These are phyloP conservation scores for Drosophila cardini DNA, from an alignment of 1,140 invertebrate genomes.

Conservation along the genomic window DNA sequence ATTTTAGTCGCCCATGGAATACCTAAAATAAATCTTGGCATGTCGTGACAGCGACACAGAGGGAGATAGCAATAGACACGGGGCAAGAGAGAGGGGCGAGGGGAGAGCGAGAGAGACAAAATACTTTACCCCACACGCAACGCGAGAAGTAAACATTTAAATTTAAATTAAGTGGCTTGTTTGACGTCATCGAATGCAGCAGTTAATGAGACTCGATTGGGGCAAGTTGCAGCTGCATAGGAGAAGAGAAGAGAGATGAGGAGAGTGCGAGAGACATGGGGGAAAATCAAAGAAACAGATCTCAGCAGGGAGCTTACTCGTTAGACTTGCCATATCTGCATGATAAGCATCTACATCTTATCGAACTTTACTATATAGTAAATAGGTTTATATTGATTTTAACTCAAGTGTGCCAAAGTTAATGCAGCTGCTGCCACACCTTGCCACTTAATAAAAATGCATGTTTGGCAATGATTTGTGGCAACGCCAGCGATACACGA, in stretches of 20 bases:
- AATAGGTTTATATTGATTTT: conserved; percentile 38
- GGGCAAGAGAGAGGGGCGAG: not conserved
- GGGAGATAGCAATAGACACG: not conserved
- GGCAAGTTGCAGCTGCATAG: conserved; percentile 4
- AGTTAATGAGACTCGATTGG: conserved; percentile 62
- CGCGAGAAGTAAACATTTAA: conserved; percentile 80
- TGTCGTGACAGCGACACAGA: conserved; percentile 59
- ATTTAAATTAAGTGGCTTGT: conserved; percentile 83
- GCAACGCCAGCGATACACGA: conserved; percentile 42
- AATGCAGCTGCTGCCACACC: conserved; percentile 54
- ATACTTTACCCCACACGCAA: conserved; percentile 78
- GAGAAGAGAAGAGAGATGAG: not conserved
- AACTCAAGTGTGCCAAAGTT: conserved; percentile 44
- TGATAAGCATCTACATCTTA: not conserved
- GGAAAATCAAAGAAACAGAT: not conserved
- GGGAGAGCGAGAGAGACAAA: conserved; percentile 46
- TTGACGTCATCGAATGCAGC: conserved; percentile 74
- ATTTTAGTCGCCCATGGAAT: conserved; percentile 75
- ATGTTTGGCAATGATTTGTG: conserved; percentile 78
- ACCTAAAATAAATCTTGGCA: conserved; percentile 78
- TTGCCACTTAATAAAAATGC: conserved; percentile 67
- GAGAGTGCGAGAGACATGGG: conserved; percentile 1
- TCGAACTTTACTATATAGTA: not conserved
- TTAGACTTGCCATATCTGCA: conserved; percentile 2
- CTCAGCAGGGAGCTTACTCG: conserved; percentile 64